Evolutionary conservation across 2,888 invertebrate species (phyloP).

Genomic region (Rotaria macrura): DNA sequence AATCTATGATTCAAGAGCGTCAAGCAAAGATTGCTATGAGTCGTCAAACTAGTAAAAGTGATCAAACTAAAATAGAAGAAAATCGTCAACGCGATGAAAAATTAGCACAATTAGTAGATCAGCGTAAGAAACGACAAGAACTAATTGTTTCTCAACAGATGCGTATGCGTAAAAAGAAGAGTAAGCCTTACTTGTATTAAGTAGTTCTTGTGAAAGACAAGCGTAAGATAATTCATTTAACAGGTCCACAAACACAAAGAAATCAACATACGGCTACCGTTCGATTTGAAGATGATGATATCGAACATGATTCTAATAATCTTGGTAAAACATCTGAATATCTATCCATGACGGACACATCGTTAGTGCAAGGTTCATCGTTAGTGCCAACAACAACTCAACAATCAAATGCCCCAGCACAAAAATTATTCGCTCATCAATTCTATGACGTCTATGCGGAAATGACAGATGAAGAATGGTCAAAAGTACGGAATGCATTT

Average conservation of each 20-base stretch:
- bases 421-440: background rate
- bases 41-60: no score
- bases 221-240: no score
- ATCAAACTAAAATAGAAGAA: no score
- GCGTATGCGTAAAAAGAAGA: no score
- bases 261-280: background rate
- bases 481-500: slow-evolving; percentile 26
- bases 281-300: background rate
- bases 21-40: no score
- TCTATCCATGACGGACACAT: background rate
- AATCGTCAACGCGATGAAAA: no score
- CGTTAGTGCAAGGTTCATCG: background rate
- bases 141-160: no score
- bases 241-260: background rate
- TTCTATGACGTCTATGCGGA: slow-evolving; percentile 25
- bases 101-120: no score
- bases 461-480: slow-evolving; percentile 32
- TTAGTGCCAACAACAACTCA: background rate
- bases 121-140: no score
- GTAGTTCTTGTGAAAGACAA: no score
- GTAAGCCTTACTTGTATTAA: no score
- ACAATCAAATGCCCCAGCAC: background rate
- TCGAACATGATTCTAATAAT: background rate
- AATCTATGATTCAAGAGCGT: background rate
- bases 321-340: background rate